phyloP scores from a whole-genome alignment of 2,113 vertebrate species.

The Potamarius usumacintae region DNA sequence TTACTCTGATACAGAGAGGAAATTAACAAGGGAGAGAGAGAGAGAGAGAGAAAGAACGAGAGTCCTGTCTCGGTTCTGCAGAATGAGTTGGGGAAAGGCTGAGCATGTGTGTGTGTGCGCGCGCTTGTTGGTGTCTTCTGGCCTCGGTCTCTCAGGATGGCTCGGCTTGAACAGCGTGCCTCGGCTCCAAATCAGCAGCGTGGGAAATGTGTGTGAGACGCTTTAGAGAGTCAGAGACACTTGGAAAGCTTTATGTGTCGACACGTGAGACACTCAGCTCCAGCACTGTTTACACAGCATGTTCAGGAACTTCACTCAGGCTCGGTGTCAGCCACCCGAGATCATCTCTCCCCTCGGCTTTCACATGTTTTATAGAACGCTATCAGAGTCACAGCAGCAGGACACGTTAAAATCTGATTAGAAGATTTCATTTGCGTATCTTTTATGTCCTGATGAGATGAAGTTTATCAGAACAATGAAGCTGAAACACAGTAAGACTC shows the following conservation, averaged over 20 bases:
- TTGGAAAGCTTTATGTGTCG: neutral
- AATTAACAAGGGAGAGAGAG: neutral
- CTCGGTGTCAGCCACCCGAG: neutral
- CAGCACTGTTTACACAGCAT: neutral
- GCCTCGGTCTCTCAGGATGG: neutral
- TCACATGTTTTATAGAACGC: neutral
- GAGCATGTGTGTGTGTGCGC: neutral
- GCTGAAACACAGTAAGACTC: neutral
- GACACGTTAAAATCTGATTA: neutral
- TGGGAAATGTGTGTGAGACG: neutral
- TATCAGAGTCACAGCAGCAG: neutral
- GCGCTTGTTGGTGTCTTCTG: neutral
- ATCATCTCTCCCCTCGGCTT: neutral
- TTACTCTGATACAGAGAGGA: slow-evolving; percentile 4
- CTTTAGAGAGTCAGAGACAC: neutral
- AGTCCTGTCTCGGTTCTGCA: neutral
- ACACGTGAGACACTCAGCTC: neutral
- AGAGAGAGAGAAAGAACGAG: neutral
- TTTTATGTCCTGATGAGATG: neutral
- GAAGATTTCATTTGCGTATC: neutral
- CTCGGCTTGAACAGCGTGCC: neutral
- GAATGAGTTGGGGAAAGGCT: neutral
- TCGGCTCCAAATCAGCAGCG: neutral
- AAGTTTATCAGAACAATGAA: neutral
- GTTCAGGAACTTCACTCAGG: neutral